A percentile compares a stretch with the other conserved stretches of the same genome.
These are phyloP conservation scores for Pemphredon lugubris DNA, from an alignment of 2,888 invertebrate species.

Conservation along the genomic window DNA sequence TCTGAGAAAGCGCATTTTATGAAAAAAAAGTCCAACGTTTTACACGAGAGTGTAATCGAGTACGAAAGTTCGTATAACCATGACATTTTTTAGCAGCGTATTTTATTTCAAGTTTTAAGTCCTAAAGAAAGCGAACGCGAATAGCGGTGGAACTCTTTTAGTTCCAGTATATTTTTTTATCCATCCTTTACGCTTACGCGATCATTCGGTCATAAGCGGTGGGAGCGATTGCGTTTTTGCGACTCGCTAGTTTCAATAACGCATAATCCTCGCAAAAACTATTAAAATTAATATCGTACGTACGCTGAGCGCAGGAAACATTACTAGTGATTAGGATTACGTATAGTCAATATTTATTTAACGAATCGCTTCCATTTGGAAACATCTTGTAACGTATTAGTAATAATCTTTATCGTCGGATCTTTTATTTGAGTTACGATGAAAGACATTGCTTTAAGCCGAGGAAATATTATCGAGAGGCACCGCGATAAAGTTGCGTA, in stretches of 20 bases:
- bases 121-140: conserved; percentile 9
- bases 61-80: conserved; percentile 50
- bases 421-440: background rate
- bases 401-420: background rate
- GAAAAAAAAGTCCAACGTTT: conserved; percentile 20
- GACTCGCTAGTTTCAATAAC: conserved; percentile 18
- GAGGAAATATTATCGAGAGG: background rate
- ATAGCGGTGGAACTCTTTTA: conserved; percentile 3
- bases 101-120: conserved; percentile 18
- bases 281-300: background rate
- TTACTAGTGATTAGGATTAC: conserved; percentile 12
- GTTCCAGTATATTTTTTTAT: conserved; percentile 30
- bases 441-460: background rate
- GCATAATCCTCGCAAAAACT: conserved; percentile 42
- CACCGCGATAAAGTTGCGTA: conserved; percentile 3
- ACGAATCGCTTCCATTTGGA: conserved; percentile 12
- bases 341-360: conserved; percentile 22
- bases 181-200: too few relatives aligned
- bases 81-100: conserved; percentile 57
- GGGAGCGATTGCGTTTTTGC: background rate
- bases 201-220: background rate
- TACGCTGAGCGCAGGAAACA: conserved; percentile 4
- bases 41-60: conserved; percentile 14
- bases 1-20: conserved; percentile 5
- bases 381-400: conserved; percentile 3